A percentile compares a stretch with the other conserved stretches of the same genome.
Conservation (phyloP, 2,888 invertebrate species). For the Leuctra nigra region DNA sequence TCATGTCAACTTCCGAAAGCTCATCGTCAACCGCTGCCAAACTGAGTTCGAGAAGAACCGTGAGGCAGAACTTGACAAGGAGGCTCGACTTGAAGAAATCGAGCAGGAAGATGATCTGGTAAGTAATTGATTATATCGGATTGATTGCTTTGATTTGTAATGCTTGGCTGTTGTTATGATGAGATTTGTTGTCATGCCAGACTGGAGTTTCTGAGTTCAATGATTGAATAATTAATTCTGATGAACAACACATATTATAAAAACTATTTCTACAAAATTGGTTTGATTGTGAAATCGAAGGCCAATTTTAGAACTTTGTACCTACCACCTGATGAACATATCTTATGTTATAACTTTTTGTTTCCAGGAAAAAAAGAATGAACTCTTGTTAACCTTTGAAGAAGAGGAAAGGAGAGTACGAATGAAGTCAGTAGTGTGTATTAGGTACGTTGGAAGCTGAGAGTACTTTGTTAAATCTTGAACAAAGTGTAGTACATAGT, state of each 20-base stretch:
- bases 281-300: no score
- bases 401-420: conserved; percentile 73
- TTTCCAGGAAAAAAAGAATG: conserved; percentile 60
- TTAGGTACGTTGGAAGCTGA: conserved; percentile 60
- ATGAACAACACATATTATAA: no score
- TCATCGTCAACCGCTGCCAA: conserved; percentile 81
- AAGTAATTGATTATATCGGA: no score
- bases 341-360: no score
- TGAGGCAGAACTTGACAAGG: conserved; percentile 55
- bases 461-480: neutral
- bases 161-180: conserved; percentile 20
- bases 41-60: conserved; percentile 81
- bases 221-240: no score
- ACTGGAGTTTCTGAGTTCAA: conserved; percentile 38
- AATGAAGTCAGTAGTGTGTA: conserved; percentile 82
- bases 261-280: no score
- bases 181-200: conserved; percentile 31
- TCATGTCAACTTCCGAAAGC: conserved; percentile 59
- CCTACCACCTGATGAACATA: no score
- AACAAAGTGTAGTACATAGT: neutral
- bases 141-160: neutral
- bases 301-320: no score
- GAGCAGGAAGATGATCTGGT: conserved; percentile 49
- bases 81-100: conserved; percentile 49
- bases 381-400: conserved; percentile 58